Evolutionary conservation across 2,888 invertebrate species (phyloP).

Genomic region (Eurytoma adleriae): DNA sequence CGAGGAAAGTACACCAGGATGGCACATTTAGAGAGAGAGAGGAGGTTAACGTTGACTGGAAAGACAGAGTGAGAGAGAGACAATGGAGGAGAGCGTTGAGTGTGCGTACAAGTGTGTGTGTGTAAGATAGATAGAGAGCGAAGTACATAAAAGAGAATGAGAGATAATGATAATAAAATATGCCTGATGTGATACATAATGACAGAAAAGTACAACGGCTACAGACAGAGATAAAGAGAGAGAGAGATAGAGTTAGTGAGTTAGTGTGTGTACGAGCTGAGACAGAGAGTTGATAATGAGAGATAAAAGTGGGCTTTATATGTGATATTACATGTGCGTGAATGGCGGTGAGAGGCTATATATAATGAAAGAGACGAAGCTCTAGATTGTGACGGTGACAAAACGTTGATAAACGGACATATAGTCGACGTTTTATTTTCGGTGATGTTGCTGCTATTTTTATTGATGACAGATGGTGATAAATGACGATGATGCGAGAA

Average conservation of each 20-base stretch:
- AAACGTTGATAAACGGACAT: neutral
- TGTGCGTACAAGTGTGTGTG: neutral
- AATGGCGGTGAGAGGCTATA: conserved; percentile 5
- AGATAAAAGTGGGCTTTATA: conserved; percentile 38
- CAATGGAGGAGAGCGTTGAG: conserved; percentile 15
- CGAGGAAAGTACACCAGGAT: conserved; percentile 2
- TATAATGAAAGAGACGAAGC: conserved; percentile 27
- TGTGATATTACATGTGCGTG: conserved; percentile 12
- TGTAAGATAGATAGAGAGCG: conserved; percentile 8
- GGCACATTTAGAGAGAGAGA: conserved; percentile 12
- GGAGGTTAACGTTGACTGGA: neutral
- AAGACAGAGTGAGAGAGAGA: neutral
- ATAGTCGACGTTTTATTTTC: neutral
- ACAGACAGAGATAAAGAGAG: neutral
- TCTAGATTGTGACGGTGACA: conserved; percentile 19
- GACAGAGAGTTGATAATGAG: conserved; percentile 37
- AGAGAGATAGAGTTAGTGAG: neutral
- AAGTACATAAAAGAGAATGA: conserved; percentile 39
- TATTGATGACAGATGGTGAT: conserved; percentile 15
- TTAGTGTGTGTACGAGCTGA: conserved; percentile 4
- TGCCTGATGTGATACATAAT: conserved; percentile 38
- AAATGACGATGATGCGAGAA: conserved; percentile 5
- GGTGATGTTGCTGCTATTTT: conserved; percentile 11
- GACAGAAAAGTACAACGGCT: conserved; percentile 41
- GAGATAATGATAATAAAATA: conserved; percentile 52